Base-by-base conservation (phyloP, 2,797 vertebrate species). In the Tenualosa thibaudeaui region DNA sequence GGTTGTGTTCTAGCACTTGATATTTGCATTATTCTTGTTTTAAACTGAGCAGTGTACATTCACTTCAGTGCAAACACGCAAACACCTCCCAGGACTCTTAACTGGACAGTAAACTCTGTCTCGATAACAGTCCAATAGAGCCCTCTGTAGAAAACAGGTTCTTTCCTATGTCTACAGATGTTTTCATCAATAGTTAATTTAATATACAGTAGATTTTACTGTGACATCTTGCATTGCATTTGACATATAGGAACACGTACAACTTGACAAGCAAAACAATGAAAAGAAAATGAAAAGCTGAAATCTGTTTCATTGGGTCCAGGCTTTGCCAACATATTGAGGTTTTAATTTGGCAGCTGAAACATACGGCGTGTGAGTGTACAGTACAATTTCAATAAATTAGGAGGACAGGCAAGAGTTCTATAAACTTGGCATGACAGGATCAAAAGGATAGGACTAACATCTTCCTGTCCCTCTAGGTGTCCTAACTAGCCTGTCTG, bases 121-220 rank as follows among this genome's bases (percentile, higher is more conserved):
- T 78, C 19, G 9, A 43, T 15, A 43, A 78, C 40, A 46, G 40
- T 0, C 37, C 71, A 78, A 51, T 51, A 51, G 7, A 78, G 40
- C 71, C 43, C 19, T 46, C 40, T 46, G 71, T 46, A 78, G 19
- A 71, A 78, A 43, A 78, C n/a, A 62, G n/a, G 58, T 24, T 1
- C 58, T 62, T 46, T 46, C 71, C 71, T 46, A 46, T 78, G 19
- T 13, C 65, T 71, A 37, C 13, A 12, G 65, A 71, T 26, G 9
- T 12, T 46, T 15, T 13, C n/a, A 78, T 15, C 78, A 51, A 65
- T 24, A 58, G 51, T 46, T 40, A 12, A 43, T 84, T 83, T 53
- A 83, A 60, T 12, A n/a, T 84, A 40, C 43, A 85, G 43, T 85
- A 84, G 81, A 86, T 68, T 84, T 84, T 62, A 46, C 40, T 46